Evolutionary conservation across 2,113 vertebrate species (phyloP).

Genomic region (Gymnarchus niloticus): DNA sequence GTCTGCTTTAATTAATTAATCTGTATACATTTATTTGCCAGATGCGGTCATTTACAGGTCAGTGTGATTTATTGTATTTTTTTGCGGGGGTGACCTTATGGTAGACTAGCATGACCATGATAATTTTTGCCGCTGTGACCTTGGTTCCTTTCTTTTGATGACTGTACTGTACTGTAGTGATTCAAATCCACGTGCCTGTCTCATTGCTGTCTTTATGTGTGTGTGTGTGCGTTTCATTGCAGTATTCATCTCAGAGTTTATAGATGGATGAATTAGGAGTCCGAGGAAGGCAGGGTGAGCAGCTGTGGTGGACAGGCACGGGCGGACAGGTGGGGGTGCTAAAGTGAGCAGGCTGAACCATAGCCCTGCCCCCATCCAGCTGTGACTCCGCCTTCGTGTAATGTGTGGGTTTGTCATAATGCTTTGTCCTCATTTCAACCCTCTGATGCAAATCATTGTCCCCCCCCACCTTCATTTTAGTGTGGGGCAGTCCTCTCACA

Average conservation of each 20-base stretch:
- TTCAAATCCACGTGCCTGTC: not conserved
- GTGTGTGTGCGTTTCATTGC: not conserved
- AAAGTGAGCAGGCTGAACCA: not conserved
- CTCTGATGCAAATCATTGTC: not conserved
- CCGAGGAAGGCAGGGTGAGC: not conserved
- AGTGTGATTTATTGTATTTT: not conserved
- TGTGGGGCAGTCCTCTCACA: not conserved
- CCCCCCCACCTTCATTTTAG: not conserved
- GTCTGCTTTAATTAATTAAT: not conserved
- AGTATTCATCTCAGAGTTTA: not conserved
- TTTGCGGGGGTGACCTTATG: not conserved
- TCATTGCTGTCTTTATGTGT: not conserved
- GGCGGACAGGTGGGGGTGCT: not conserved
- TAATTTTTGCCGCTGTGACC: not conserved
- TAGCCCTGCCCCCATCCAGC: not conserved
- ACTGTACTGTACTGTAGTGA: not conserved
- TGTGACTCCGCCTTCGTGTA: not conserved
- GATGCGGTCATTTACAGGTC: slow-evolving; percentile 6
- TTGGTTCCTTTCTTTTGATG: not conserved
- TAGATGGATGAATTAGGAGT: not conserved
- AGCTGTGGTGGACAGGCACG: not conserved
- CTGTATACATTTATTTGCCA: not conserved
- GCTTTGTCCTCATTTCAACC: not conserved
- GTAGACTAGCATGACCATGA: not conserved
- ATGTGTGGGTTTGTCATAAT: not conserved